Base-by-base conservation (phyloP, 2,113 vertebrate species). In the Myiagra hebetior region DNA sequence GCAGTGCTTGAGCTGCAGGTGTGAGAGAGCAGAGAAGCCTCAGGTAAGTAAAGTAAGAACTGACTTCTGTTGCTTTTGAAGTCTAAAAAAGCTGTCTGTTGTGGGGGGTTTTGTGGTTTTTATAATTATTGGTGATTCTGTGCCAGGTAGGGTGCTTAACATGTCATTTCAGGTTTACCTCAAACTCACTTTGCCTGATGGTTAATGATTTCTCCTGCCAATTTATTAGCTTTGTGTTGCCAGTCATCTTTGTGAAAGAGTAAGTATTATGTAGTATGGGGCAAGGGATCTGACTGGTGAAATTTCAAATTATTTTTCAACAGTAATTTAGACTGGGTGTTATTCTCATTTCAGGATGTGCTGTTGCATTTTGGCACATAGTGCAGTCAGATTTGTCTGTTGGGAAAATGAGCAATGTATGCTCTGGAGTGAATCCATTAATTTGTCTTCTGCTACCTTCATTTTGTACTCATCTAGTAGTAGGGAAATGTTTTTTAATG, bases 41-140 rank as follows among this genome's bases (percentile, higher is more conserved):
- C 56, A n/a, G 53, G 81, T 95, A 91, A 95, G 95, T 93, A 57
- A 70, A 93, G 64, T 23, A 62, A 88, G 64, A 65, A 49, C 37
- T 73, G 63, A 52, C 9, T 77, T 65, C 31, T 6, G 4, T 81
- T 86, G 55, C 20, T 91, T 93, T 85, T 82, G 44, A 75, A 85
- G 64, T 37, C 15, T 75, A 52, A 92, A 85, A 53, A 44, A 19
- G 15, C 39, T 74, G 27, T 46, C 22, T 53, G 20, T 60, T 60
- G 14, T 67, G 39, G n/a, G 11, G 2, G 0, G 5, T 52, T 85
- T 47, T 55, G 23, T 24, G 41, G 7, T 17, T 39, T 90, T 76
- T 72, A 5, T 47, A 63, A n/a, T 31, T 35, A 27, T 46, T 56
- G 30, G 17, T 78, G 69, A 39, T 87, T 37, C 78, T 75, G n/a